These are phyloP conservation scores for Orthosia cruda DNA, from an alignment of 2,888 invertebrate species.

Conservation along the genomic window DNA sequence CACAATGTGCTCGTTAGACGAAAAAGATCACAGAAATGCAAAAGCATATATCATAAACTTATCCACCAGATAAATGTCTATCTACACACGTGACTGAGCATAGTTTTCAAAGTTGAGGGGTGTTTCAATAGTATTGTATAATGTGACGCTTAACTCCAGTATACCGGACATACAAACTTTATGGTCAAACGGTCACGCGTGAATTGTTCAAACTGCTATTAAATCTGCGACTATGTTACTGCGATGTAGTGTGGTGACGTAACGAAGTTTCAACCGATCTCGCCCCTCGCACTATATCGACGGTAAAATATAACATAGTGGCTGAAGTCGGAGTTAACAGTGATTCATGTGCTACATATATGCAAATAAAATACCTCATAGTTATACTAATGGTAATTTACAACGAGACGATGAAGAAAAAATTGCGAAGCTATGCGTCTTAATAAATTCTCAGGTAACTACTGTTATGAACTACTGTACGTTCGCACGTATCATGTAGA, in stretches of 20 bases:
- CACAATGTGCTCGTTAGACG: conserved; percentile 10
- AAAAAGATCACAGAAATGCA: background rate
- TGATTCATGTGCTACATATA: conserved; percentile 60
- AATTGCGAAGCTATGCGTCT: conserved; percentile 30
- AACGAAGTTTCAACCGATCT: conserved; percentile 73
- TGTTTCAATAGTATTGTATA: conserved; percentile 59
- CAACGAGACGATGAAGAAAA: conserved; percentile 42
- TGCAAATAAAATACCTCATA: conserved; percentile 58
- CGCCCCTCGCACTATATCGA: conserved; percentile 71
- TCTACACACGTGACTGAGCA: conserved; percentile 45
- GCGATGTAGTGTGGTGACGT: conserved; percentile 72
- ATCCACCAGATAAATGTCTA: conserved; percentile 43
- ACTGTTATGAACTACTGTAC: conserved; percentile 46
- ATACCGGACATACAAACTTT: conserved; percentile 68
- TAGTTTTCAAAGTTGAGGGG: conserved; percentile 55
- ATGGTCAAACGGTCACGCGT: conserved; percentile 74
- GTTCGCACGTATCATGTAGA: conserved; percentile 36
- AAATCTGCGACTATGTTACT: conserved; percentile 72
- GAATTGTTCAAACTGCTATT: conserved; percentile 77
- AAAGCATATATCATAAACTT: conserved; percentile 39
- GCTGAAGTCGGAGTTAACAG: conserved; percentile 65
- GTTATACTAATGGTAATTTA: conserved; percentile 58
- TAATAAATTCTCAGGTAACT: conserved; percentile 53
- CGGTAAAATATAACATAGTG: conserved; percentile 74
- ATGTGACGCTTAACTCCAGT: conserved; percentile 56